Percentiles rank a stretch among this genome's conserved stretches.
Conservation (phyloP, 2,888 invertebrate species). For the Tiphia femorata region DNA sequence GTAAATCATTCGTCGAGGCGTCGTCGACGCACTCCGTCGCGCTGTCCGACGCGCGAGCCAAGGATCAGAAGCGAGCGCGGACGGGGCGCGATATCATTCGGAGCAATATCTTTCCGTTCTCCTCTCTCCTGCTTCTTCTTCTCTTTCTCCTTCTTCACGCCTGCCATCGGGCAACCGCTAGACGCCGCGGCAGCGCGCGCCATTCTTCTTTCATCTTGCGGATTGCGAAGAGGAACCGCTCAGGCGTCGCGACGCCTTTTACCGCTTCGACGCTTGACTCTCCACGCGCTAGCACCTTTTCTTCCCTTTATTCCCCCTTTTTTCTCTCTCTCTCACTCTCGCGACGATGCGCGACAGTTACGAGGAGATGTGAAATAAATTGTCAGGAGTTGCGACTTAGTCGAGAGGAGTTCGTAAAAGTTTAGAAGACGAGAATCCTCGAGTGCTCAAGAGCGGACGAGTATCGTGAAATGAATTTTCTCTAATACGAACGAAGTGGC, state of each 20-base stretch:
- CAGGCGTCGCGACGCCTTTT: background rate
- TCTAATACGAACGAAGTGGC: too few relatives aligned
- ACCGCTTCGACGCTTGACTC: too few relatives aligned
- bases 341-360: too few relatives aligned
- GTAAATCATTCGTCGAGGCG: conserved; percentile 13
- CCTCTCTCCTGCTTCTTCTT: too few relatives aligned
- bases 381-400: too few relatives aligned
- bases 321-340: background rate
- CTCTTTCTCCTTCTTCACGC: background rate
- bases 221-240: conserved; percentile 3
- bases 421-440: too few relatives aligned
- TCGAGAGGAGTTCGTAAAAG: too few relatives aligned
- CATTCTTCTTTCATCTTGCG: conserved; percentile 5
- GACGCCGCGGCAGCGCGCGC: too few relatives aligned
- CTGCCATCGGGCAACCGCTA: too few relatives aligned
- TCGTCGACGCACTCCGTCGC: background rate
- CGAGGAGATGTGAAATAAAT: too few relatives aligned
- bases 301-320: background rate
- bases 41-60: background rate
- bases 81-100: background rate
- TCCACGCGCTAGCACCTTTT: background rate
- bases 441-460: too few relatives aligned
- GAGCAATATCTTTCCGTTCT: background rate
- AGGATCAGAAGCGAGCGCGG: background rate
- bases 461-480: too few relatives aligned